Base-by-base conservation (phyloP, 1,140 invertebrate genomes). In the Archivesica marissinica region DNA sequence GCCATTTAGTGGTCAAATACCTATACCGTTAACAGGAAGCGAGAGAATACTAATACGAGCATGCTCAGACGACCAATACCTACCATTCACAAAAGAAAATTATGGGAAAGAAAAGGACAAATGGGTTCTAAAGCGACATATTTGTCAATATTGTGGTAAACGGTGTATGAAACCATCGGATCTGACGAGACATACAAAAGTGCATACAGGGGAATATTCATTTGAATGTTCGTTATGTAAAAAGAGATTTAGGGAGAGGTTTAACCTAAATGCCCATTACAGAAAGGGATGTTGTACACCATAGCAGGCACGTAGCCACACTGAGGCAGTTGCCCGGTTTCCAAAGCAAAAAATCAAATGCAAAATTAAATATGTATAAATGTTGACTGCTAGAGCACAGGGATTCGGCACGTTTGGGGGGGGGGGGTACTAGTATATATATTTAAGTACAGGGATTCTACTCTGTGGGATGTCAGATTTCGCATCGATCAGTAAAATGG, bases 101-200 rank as follows among this genome's bases (percentile, higher is more conserved):
- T 81, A 81, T 72, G 79, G 79, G 4, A 81, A 78, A 50, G 83
- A 85, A 38, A 61, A 56, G 39, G 83, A 85, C 75, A 85, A 78
- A 39, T 85, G 74, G 75, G 66, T 85, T 30, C 30, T 61, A 56
- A 78, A 66, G 38, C 56, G 74, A 44, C 44, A 72, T 59, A 72
- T 81, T 13, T 81, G 79, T 59, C 79, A 81, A 11, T 81, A 68
- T 52, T 81, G 79, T 72, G 79, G 79, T 11, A 81, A 81, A 23
- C 20, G 79, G 11, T 81, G 79, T 33, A 59, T 81, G 59, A 81
- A 81, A 54, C 79, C 79, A 20, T 81, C 79, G 7, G 61, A 80
- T 54, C 52, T 80, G 59, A 80, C 59, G 4, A 66, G 77, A 28
- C 77, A 80, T 50, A 38, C 68, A 2, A 66, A 33, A 41, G 64